Base-by-base conservation (phyloP, 2,888 invertebrate genomes). In the Eudasyphora cyanicolor region DNA sequence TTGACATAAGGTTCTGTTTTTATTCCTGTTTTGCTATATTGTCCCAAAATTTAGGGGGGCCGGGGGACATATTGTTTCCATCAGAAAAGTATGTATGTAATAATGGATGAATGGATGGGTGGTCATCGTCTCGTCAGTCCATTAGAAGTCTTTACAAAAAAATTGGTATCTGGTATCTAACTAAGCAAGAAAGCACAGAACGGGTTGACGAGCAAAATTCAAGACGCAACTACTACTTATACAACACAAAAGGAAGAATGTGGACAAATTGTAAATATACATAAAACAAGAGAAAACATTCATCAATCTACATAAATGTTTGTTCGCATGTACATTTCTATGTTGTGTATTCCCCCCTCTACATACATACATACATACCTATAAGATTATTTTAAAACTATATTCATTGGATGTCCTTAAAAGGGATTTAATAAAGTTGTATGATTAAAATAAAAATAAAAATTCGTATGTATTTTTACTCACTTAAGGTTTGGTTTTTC, bases 361-460 rank as follows among this genome's bases (percentile, higher is more conserved):
- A 38, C 64, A 64, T 64, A 67, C 67, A 64, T 38, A 38, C 10
- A 67, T 42, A 38, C 10, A 38, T 62, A 49, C 29, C 17, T 54
- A 79, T 32, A 79, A 70, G 24, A 69, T 73, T 54, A 81, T 32
- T 74, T 49, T 76, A 80, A n/a, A n/a, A 75, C 57, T 80, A 81
- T 79, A 83, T 81, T 76, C 78, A 84, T 64, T 81, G 42, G 78
- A 81, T 79, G 78, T 84, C 84, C 81, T 79, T 81, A 42, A 81
- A 79, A 79, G 78, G 78, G 79, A 81, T 79, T 81, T 73, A 84
- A 81, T 73, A 84, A 84, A 84, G 77, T 83, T 83, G 77, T 80
- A 80, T 71, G 64, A 57, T 70, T 57, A 54, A 81, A 78, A 74
- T 29, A 49, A 51, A 27, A 79, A 57, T n/a, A 27, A n/a, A 14